Evolutionary conservation across 2,888 invertebrate species (phyloP).

Genomic region (Portevinia maculata): DNA sequence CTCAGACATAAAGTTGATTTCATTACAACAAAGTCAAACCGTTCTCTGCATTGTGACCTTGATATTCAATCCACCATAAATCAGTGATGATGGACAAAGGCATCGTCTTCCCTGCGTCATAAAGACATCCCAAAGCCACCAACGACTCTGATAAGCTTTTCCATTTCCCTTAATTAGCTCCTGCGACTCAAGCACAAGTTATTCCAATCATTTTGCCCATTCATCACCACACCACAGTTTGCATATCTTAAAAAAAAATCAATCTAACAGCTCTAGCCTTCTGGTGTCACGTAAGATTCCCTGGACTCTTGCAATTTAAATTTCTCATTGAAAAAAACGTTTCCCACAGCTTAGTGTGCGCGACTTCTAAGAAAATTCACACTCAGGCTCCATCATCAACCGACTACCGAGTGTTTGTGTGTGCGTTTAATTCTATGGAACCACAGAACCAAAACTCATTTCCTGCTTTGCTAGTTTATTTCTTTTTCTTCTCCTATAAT

Average conservation of each 20-base stretch:
- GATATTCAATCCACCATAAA: too few species aligned
- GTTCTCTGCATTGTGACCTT: too few species aligned
- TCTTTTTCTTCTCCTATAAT: slow-evolving; percentile 55
- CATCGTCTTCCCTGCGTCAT: too few species aligned
- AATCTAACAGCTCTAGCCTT: slow-evolving; percentile 8
- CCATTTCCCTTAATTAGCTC: too few species aligned
- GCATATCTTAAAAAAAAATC: slow-evolving; percentile 12
- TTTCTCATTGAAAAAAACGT: slow-evolving; percentile 60
- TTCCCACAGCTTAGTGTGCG: slow-evolving; percentile 22
- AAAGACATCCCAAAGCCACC: too few species aligned
- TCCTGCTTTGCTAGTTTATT: slow-evolving; percentile 56
- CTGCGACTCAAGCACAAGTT: background rate
- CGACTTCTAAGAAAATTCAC: slow-evolving; percentile 62
- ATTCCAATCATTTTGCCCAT: background rate
- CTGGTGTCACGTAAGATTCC: slow-evolving; percentile 53
- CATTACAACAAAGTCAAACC: too few species aligned
- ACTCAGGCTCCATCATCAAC: slow-evolving; percentile 39
- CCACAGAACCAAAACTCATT: slow-evolving; percentile 70
- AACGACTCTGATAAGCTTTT: too few species aligned
- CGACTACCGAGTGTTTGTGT: slow-evolving; percentile 9
- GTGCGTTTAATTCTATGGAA: slow-evolving; percentile 50
- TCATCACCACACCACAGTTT: background rate
- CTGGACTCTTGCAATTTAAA: slow-evolving; percentile 65
- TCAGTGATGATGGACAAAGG: too few species aligned
- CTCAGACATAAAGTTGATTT: too few species aligned